These are phyloP conservation scores for Volucella zonaria DNA, from an alignment of 2,888 invertebrate species.

Conservation along the genomic window DNA sequence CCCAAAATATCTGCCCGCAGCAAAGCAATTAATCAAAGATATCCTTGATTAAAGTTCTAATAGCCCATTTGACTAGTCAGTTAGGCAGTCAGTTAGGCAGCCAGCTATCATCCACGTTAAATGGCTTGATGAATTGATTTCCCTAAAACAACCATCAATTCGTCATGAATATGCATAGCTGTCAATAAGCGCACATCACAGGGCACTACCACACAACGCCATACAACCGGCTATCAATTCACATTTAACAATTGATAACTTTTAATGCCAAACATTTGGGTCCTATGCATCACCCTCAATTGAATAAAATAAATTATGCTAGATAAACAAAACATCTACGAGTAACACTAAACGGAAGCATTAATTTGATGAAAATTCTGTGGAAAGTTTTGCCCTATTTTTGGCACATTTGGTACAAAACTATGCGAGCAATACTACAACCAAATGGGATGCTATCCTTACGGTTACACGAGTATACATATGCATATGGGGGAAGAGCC, in stretches of 20 bases:
- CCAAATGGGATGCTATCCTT: no score
- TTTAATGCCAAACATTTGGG: conserved; percentile 30
- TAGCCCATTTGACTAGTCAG: conserved; percentile 28
- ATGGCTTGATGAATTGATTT: conserved; percentile 53
- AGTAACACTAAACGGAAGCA: conserved; percentile 30
- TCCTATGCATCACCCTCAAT: conserved; percentile 19
- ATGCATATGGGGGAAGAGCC: neutral
- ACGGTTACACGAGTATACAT: no score
- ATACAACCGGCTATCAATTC: neutral
- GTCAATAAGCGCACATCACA: conserved; percentile 30
- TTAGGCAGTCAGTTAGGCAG: conserved; percentile 40
- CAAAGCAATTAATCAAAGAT: neutral
- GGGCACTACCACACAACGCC: neutral
- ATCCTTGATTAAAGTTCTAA: conserved; percentile 34
- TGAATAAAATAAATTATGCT: conserved; percentile 60
- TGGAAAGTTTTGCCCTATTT: conserved; percentile 30
- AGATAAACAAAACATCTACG: conserved; percentile 34
- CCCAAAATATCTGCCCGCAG: conserved; percentile 13
- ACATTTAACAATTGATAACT: conserved; percentile 45
- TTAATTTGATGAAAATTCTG: conserved; percentile 58
- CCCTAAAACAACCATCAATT: conserved; percentile 50
- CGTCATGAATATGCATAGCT: conserved; percentile 52
- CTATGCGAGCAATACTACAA: neutral
- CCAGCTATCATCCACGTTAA: conserved; percentile 24
- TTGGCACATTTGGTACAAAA: conserved; percentile 15